Base-by-base conservation (phyloP, 2,888 invertebrate genomes). In the Ochropacha duplaris region DNA sequence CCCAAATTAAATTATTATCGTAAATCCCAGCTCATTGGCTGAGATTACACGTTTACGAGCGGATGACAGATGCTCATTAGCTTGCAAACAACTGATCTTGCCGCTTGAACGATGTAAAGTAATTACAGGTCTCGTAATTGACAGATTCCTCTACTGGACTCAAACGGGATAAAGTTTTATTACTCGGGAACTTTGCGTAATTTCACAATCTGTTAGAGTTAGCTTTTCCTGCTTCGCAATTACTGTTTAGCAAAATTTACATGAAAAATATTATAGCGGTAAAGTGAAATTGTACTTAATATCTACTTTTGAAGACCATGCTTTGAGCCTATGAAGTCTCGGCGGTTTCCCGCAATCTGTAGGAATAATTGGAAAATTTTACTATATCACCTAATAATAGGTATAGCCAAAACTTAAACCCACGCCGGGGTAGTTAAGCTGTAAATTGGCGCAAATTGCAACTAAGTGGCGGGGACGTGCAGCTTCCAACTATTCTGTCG, bases 381-480 rank as follows among this genome's bases (percentile, higher is more conserved):
- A 11, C 4, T 14, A 2, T 34, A 14, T 34, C 31, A 31, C n/a
- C n/a, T 31, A 31, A 31, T 31, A 31, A 31, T 31, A 31, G 1
- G 8, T 6, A 3, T 8, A 8, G 4, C 31, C 11, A n/a, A n/a
- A n/a, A n/a, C n/a, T n/a, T 9, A 34, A 34, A 34, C 14, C 34
- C 5, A 34, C 4, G 14, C 56, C 56, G 56, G 57, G 55, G 54
- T 64, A 68, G 71, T 66, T 66, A 67, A 71, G 65, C 63, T 65
- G 74, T 70, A 80, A 83, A 84, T 83, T 79, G 78, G 64, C 71
- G 65, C 79, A 84, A 86, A 87, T 87, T 84, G 86, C 84, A 83
- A 81, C 81, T 80, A 84, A 87, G 83, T 83, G 83, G 77, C 70
- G 61, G 69, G 76, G 71, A 69, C 75, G 76, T 62, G 71, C 71